Evolutionary conservation across 2,888 invertebrate genomes (phyloP).

Genomic region (Stenchaetothrips biformis): DNA sequence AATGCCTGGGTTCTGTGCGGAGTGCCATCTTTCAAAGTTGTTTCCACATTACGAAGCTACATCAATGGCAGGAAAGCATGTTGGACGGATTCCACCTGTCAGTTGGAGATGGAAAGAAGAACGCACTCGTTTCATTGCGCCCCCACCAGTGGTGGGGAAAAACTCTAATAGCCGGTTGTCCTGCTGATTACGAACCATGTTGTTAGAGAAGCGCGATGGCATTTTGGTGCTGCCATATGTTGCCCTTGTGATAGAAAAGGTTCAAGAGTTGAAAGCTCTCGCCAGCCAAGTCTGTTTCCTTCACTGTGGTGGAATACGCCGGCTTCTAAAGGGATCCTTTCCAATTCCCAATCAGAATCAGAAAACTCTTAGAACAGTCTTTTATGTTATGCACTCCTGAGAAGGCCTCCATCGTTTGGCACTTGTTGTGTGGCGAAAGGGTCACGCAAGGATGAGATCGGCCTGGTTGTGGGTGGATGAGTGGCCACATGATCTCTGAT

Average conservation of each 20-base stretch:
- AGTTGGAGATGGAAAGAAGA: neutral
- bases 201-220: neutral
- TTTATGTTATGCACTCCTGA: neutral
- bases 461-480: neutral
- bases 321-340: neutral
- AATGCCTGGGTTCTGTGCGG: too few relatives aligned
- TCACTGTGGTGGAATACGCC: neutral
- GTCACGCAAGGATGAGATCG: neutral
- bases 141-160: neutral
- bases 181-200: neutral
- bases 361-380: too few relatives aligned
- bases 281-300: neutral
- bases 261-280: neutral
- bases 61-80: neutral
- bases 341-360: neutral
- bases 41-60: neutral
- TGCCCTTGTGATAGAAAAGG: neutral
- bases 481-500: neutral
- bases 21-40: too few relatives aligned
- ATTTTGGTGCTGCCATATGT: neutral
- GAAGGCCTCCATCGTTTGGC: neutral
- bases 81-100: neutral
- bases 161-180: neutral
- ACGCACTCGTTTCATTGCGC: neutral
- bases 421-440: neutral